phyloP scores from a whole-genome alignment of 2,797 vertebrate genomes.

The Chrysolophus pictus region DNA sequence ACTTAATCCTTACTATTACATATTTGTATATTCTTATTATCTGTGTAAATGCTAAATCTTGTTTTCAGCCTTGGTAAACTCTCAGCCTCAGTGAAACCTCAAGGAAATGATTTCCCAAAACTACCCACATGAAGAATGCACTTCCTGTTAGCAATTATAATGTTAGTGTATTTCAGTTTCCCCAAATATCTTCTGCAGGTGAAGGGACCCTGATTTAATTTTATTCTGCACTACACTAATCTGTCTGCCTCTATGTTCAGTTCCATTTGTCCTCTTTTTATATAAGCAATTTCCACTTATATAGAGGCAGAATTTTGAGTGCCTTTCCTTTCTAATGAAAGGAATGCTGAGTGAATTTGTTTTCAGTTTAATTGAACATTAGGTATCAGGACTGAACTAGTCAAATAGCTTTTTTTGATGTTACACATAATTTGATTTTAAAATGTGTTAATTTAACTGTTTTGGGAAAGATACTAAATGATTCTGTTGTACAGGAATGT shows the following conservation, averaged over 20 bases:
- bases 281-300: background rate
- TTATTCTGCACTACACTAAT: background rate
- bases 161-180: background rate
- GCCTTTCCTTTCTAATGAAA: background rate
- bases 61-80: slow-evolving; percentile 12
- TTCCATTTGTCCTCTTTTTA: background rate
- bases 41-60: background rate
- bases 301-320: background rate
- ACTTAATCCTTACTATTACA: background rate
- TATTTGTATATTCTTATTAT: background rate
- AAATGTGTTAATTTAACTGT: slow-evolving; percentile 46
- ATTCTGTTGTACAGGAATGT: background rate
- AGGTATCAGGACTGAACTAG: background rate
- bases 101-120: background rate
- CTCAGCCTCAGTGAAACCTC: background rate
- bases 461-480: slow-evolving; percentile 23
- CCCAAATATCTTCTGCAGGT: background rate
- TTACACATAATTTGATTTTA: slow-evolving; percentile 30
- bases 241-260: background rate
- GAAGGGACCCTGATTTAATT: background rate
- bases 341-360: background rate
- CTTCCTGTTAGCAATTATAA: background rate
- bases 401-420: background rate
- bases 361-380: slow-evolving; percentile 11
- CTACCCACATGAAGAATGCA: background rate